Base-by-base conservation (phyloP, 1,140 invertebrate species). In the Leptinotarsa defecta region DNA sequence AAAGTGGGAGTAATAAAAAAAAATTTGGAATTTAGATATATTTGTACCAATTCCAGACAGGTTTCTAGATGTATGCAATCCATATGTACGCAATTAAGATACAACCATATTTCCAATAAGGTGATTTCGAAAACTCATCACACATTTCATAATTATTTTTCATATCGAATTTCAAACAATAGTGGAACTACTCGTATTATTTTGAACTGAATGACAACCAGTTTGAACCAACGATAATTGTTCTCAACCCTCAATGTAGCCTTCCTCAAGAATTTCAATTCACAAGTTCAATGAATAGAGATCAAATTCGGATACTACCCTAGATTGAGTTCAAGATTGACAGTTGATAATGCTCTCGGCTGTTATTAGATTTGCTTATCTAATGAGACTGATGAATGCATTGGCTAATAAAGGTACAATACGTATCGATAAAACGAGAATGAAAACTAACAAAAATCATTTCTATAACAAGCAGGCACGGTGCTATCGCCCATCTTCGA, bases 401-500 rank as follows among this genome's bases (percentile, higher is more conserved):
- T 48, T 61, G 48, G 22, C 62, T 73, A 73, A 73, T 73, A 73
- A 73, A 73, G 27, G 57, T 24, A 73, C 64, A 73, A 73, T 67
- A 73, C 48, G 22, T 34, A 73, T 67, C 43, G 70, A 27, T 27
- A 62, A 8, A 62, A 71, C 57, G 57, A 71, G 48, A 71, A 24
- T 34, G 61, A 71, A 48, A 62, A 57, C 49, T 19, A 62, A 71
- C 48, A 71, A 71, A 71, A 71, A 70, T 57, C 52, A 48, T 48
- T 68, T 67, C 27, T 24, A 67, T 24, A 67, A 67, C 20, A 24
- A 67, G 27, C 64, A 67, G 64, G 64, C 64, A 20, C 52, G n/a
- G 15, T 57, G 64, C 64, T 81, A 82, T 82, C 81, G 76, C 27
- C 62, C 74, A 82, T 82, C 81, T 82, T 48, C 61, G 68, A 78